Percentiles rank a stretch among this genome's conserved stretches.
These are phyloP conservation scores for Octodon degus DNA, from an alignment of 2,113 vertebrate genomes.

Conservation along the genomic window DNA sequence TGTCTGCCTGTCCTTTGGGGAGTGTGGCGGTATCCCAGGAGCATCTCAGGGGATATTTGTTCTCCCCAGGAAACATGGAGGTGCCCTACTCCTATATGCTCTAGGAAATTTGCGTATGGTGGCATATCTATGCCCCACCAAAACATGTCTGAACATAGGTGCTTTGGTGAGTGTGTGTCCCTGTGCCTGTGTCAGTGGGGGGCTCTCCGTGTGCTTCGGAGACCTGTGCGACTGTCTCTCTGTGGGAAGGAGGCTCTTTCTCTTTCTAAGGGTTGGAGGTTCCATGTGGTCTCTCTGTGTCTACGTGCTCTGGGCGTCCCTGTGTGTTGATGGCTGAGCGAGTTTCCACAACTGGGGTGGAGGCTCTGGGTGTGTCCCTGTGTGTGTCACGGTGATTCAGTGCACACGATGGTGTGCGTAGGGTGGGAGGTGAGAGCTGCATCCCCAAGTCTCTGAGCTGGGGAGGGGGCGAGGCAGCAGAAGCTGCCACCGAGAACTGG, in stretches of 20 bases:
- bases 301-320: background rate
- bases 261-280: background rate
- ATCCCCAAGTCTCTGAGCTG: background rate
- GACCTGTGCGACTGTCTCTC: background rate
- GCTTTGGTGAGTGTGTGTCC: background rate
- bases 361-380: slow-evolving; percentile 60
- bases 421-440: background rate
- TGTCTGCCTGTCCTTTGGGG: background rate
- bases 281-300: background rate
- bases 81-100: background rate
- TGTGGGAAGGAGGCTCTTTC: background rate
- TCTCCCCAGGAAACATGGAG: background rate
- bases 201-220: background rate
- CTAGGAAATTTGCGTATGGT: background rate
- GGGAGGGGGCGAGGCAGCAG: background rate
- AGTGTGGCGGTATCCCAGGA: background rate
- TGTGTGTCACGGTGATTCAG: background rate
- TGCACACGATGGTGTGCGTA: background rate
- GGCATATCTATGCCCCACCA: rapidly evolving
- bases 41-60: background rate
- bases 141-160: no score
- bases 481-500: background rate
- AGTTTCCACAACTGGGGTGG: background rate
- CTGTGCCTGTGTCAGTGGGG: background rate
- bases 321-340: background rate